Conservation (phyloP, 1,140 invertebrate genomes). For the Drosophila sechellia region DNA sequence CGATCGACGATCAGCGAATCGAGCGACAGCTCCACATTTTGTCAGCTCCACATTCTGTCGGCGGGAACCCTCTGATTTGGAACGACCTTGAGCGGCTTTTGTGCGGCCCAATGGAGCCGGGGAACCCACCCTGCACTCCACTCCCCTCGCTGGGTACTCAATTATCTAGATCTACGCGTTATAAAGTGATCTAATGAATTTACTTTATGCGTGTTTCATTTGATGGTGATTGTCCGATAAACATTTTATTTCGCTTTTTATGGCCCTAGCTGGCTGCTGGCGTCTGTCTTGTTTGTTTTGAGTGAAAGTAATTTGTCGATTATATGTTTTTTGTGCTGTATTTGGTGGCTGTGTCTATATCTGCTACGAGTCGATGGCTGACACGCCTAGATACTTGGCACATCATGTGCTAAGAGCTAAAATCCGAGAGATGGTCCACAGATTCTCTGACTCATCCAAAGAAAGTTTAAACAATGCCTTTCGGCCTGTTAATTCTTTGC, state of each 20-base stretch:
- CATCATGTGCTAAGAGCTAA: conserved; percentile 53
- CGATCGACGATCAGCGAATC: conserved; percentile 45
- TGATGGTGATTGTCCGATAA: conserved; percentile 60
- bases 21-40: conserved; percentile 53
- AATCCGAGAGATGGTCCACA: conserved; percentile 17
- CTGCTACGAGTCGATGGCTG: conserved; percentile 8
- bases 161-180: conserved; percentile 53
- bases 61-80: conserved; percentile 58
- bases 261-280: conserved; percentile 31
- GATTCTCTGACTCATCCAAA: conserved; percentile 60
- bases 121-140: background rate
- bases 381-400: conserved; percentile 52
- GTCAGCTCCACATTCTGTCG: conserved; percentile 23
- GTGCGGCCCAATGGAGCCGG: conserved; percentile 10
- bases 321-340: conserved; percentile 33
- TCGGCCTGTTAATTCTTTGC: conserved; percentile 12
- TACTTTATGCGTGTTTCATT: conserved; percentile 56
- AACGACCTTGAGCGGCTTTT: conserved; percentile 67
- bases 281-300: conserved; percentile 35
- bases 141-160: conserved; percentile 13
- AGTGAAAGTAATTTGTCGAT: conserved; percentile 76
- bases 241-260: conserved; percentile 63
- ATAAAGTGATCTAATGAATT: conserved; percentile 62
- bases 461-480: conserved; percentile 62
- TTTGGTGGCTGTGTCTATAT: conserved; percentile 1